Evolutionary conservation across 2,888 invertebrate genomes (phyloP), one percentile per base, ranked within the genome.

Genomic region (Chesias legatella): DNA sequence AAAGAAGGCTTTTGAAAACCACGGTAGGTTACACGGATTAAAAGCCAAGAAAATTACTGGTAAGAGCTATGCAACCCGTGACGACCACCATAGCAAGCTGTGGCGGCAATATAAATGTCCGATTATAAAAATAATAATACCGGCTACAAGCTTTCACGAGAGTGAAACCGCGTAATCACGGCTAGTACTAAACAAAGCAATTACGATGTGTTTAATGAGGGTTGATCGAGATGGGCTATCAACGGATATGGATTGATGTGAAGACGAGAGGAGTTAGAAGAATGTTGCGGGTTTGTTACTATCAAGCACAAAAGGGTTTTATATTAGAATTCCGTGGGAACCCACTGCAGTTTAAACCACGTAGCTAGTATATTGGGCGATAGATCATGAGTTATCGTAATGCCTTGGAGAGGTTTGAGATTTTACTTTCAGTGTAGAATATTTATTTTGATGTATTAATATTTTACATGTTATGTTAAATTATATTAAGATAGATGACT

Each of bases 111-210:
- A n/a, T n/a, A n/a, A n/a, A n/a, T n/a, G n/a, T n/a, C n/a, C n/a
- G n/a, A 39, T 10, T 8, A 10, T 9, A 8, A 23, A 28, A 23
- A 23, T 3, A 5, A 5, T 3, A 20, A 5, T 20, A 3, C 20
- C 6, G 20, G 20, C 3, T 20, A n/a, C n/a, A n/a, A n/a, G n/a
- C n/a, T n/a, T n/a, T n/a, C n/a, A n/a, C n/a, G n/a, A n/a, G n/a
- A n/a, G 6, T 22, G 7, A 22, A 22, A 22, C n/a, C 22, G n/a
- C 1, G n/a, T 22, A 7, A 22, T 1, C n/a, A 22, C 1, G 7
- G 3, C 69, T 67, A 66, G 60, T 60, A 64, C 61, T 57, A 48
- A 53, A 41, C 49, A 42, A 33, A 58, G 58, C 71, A 74, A 74
- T 73, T 71, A 69, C 60, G 53, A 35, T 42, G 34, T 25, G 35